Evolutionary conservation across 2,113 vertebrate genomes (phyloP), one percentile per base, ranked within the genome.

Genomic region (Orientallactaga bullata): DNA sequence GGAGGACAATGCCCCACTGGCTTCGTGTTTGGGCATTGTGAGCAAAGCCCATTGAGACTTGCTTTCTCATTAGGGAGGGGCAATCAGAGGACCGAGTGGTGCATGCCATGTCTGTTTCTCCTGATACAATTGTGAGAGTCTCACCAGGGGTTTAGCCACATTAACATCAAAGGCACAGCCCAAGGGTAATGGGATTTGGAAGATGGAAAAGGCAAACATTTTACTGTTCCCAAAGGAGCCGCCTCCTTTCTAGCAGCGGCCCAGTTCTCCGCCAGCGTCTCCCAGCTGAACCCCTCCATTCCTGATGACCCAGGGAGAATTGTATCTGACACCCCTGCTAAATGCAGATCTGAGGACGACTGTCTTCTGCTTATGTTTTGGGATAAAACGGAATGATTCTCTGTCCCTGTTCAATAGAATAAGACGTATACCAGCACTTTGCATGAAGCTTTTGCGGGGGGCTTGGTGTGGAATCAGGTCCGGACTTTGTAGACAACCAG

Each of bases 151-250:
- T 55, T 95, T 63, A 66, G 88, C 88, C 79, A 63, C 73, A 85
- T 91, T 88, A 85, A 95, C 90, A 96, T 97, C 95, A 97, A 96
- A 97, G 97, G 69, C 37, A 39, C 74, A 96, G 94, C 96, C 93
- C 89, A 84, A 69, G 94, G 96, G 91, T 89, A 92, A 94, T 71
- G 0, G 42, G 92, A 93, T 97, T 90, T 95, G 85, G 82, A 72
- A 95, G 92, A 88, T 42, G 71, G 88, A 90, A 51, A 92, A 79
- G 76, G 73, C 79, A 78, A 88, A 90, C 85, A 77, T 35, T 47
- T 77, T 32, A 23, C 85, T 10, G 2, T 80, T 61, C 69, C 74
- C 60, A 1, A 37, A 81, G 84, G 63, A 32, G 28, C 58, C 12
- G 26, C 65, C 81, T 81, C 51, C 35, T 71, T 77, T n/a, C 30